Base-by-base conservation (phyloP, 2,888 invertebrate species). In the Cristatella mucedo region DNA sequence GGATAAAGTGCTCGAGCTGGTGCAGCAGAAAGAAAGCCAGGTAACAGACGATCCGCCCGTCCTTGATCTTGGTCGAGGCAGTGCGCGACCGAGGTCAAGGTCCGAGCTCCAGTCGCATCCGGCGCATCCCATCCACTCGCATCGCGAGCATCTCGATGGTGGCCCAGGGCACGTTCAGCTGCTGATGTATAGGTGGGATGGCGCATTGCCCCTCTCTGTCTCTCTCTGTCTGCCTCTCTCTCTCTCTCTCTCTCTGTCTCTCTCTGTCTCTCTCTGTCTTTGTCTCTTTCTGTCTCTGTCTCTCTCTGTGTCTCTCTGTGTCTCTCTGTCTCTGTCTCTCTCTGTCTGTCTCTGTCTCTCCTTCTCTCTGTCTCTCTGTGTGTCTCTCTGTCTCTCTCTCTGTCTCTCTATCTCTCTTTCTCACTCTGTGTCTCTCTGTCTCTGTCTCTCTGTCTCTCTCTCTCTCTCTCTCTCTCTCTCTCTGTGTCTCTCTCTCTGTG, bases 11-110 rank as follows among this genome's bases (percentile, higher is more conserved):
- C 59, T 80, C 7, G 72, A 75, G 43, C 59, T 74, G n/a, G 73
- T 80, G 37, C 79, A 80, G 56, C 72, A 74, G 53, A 79, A 77
- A 54, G 76, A 78, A 56, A 75, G 74, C 48, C 77, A 78, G 71
- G 79, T 78, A 47, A 52, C 46, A n/a, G 19, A n/a, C n/a, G n/a
- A n/a, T 4, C 4, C 18, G 16, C 3, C 18, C 30, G 30, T 30
- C 30, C 18, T 3, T 5, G 30, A 18, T n/a, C 11, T n/a, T n/a
- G 29, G 11, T 18, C 30, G 16, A 30, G 16, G 16, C 3, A 16
- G 4, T 15, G 16, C 15, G 30, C 30, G 16, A 26, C 29, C 11
- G n/a, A n/a, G n/a, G n/a, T n/a, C n/a, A n/a, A n/a, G n/a, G n/a
- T n/a, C n/a, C n/a, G n/a, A n/a, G n/a, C n/a, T n/a, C 16, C 30